Evolutionary conservation across 2,888 invertebrate species (phyloP).

Genomic region (Elegia similella): DNA sequence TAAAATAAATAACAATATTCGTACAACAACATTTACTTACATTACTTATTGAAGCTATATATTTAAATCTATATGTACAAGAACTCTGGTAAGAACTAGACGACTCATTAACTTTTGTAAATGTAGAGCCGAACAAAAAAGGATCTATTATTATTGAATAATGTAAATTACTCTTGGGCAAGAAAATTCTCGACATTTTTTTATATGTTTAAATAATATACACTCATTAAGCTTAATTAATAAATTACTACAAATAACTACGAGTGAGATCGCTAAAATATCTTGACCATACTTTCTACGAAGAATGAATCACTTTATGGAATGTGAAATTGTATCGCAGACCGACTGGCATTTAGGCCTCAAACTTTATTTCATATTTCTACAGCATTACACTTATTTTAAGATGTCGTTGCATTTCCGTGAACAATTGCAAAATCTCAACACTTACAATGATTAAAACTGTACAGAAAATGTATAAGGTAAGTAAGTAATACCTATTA

Average conservation of each 20-base stretch:
- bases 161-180: conserved; percentile 4
- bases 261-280: conserved; percentile 62
- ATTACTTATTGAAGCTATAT: conserved; percentile 28
- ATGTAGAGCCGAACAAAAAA: not conserved
- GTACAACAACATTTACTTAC: conserved; percentile 40
- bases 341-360: conserved; percentile 10
- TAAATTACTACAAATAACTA: conserved; percentile 44
- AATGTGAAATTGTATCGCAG: conserved; percentile 21
- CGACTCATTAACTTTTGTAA: not conserved
- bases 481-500: not conserved
- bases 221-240: conserved; percentile 19
- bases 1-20: conserved; percentile 70
- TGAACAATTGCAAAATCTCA: not conserved
- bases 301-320: conserved; percentile 25
- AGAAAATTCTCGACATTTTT: conserved; percentile 6
- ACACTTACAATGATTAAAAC: not conserved
- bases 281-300: conserved; percentile 29
- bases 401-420: not conserved
- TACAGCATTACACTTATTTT: not conserved
- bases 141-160: not conserved
- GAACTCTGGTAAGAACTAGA: not conserved
- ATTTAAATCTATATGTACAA: conserved; percentile 29
- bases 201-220: conserved; percentile 10
- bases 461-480: not conserved
- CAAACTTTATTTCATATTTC: not conserved